Conservation (phyloP, 2,797 vertebrate species). For the Xenopus petersii region DNA sequence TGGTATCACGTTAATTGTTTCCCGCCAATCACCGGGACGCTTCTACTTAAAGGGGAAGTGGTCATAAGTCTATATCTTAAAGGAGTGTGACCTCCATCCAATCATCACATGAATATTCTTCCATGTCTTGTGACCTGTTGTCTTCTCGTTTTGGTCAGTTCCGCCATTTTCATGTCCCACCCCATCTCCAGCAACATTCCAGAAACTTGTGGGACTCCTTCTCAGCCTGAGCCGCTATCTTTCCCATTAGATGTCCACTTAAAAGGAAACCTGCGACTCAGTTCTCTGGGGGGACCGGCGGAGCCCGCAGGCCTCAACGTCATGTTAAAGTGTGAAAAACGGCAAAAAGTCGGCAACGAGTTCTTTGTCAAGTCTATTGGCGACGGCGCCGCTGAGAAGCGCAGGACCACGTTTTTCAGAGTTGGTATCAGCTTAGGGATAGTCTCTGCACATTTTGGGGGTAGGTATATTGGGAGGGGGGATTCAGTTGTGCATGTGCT, state of each 20-base stretch:
- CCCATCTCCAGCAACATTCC: too few relatives aligned
- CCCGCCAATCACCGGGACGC: too few relatives aligned
- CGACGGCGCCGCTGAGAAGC: constrained; percentile 39
- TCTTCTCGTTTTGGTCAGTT: too few relatives aligned
- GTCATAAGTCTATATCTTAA: too few relatives aligned
- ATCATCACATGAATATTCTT: too few relatives aligned
- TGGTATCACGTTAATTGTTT: too few relatives aligned
- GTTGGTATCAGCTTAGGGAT: constrained; percentile 45
- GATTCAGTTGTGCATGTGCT: background rate
- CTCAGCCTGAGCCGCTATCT: background rate
- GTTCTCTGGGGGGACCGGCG: background rate
- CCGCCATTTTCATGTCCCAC: too few relatives aligned
- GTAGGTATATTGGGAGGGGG: constrained; percentile 30
- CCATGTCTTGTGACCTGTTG: too few relatives aligned
- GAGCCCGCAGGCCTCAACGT: background rate
- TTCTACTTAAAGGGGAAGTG: too few relatives aligned
- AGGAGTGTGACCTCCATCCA: too few relatives aligned
- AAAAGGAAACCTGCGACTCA: background rate
- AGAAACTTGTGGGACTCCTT: too few relatives aligned
- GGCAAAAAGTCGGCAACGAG: constrained; percentile 35
- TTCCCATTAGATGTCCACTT: constrained; percentile 28
- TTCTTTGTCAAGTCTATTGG: constrained; percentile 45
- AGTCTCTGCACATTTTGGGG: constrained; percentile 41
- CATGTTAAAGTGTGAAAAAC: constrained; percentile 46
- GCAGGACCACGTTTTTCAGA: constrained; percentile 40